phyloP scores from a whole-genome alignment of 2,888 invertebrate genomes.

The Tachina lurida region DNA sequence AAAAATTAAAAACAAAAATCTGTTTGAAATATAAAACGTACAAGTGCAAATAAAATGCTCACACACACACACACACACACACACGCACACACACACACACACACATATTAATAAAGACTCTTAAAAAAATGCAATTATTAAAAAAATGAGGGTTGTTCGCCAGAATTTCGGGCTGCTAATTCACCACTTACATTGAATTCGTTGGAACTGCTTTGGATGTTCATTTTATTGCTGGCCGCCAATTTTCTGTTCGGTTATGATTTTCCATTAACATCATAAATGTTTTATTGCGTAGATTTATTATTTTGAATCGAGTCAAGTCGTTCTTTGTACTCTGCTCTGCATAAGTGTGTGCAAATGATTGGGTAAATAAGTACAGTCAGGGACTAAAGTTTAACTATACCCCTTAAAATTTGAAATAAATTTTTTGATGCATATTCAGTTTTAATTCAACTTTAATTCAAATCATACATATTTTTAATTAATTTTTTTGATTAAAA shows the following conservation, averaged over 20 bases:
- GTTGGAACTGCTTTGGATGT: constrained; percentile 25
- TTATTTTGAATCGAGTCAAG: constrained; percentile 40
- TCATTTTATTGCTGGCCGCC: constrained; percentile 42
- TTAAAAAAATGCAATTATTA: constrained; percentile 47
- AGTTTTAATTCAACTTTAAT: too few relatives aligned
- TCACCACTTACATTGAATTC: constrained; percentile 9
- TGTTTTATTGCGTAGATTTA: constrained; percentile 69
- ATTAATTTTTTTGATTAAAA: too few relatives aligned
- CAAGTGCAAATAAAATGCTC: neutral
- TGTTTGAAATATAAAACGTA: constrained; percentile 18
- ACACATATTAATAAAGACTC: neutral
- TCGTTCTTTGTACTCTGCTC: neutral
- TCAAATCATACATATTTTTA: too few relatives aligned
- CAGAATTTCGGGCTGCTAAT: constrained; percentile 5
- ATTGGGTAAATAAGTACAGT: neutral
- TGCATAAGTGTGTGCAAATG: constrained; percentile 20
- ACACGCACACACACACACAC: too few relatives aligned
- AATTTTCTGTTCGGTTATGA: constrained; percentile 43
- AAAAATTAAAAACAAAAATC: constrained; percentile 28
- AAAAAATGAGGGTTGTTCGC: constrained; percentile 31
- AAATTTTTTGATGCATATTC: too few relatives aligned
- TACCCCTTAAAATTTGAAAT: too few relatives aligned
- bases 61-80: too few relatives aligned
- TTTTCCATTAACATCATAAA: constrained; percentile 64
- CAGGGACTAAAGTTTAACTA: too few relatives aligned